phyloP scores from a whole-genome alignment of 2,888 invertebrate genomes.

The Sericinus montela region DNA sequence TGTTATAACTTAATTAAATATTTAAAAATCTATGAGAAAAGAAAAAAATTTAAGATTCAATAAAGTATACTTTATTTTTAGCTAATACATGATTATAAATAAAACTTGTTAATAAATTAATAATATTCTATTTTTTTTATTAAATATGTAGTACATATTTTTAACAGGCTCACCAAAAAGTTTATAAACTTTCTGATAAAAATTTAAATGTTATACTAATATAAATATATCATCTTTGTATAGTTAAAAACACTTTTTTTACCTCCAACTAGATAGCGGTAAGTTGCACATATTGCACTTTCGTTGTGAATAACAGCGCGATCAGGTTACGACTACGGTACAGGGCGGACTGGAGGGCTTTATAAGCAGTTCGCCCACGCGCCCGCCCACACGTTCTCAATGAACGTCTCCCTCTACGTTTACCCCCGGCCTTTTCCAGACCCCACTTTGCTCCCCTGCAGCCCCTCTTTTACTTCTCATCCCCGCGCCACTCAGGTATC shows the following conservation, averaged over 20 bases:
- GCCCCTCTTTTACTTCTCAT: conserved; percentile 29
- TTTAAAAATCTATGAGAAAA: too few relatives aligned
- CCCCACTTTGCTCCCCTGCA: conserved; percentile 30
- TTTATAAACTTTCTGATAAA: too few relatives aligned
- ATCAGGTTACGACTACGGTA: conserved; percentile 61
- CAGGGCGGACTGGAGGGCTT: conserved; percentile 55
- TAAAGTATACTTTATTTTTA: too few relatives aligned
- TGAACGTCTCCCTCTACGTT: conserved; percentile 68
- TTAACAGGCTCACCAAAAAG: too few relatives aligned
- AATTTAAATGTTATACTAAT: too few relatives aligned
- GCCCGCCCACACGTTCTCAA: conserved; percentile 84
- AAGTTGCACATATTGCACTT: conserved; percentile 57
- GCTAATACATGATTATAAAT: too few relatives aligned
- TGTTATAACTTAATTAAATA: too few relatives aligned
- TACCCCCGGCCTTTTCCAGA: conserved; percentile 28
- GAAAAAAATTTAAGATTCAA: too few relatives aligned
- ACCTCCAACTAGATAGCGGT: conserved; percentile 58
- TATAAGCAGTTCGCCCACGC: conserved; percentile 75
- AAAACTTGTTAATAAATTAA: too few relatives aligned
- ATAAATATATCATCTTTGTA: too few relatives aligned
- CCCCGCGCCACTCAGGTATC: conserved; percentile 57
- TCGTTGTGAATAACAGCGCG: conserved; percentile 43
- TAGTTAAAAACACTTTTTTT: conserved; percentile 21
- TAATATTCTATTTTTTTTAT: too few relatives aligned
- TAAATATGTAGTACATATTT: too few relatives aligned